These are phyloP conservation scores for Platerodrilus igneus DNA, from an alignment of 2,888 invertebrate genomes.

Conservation along the genomic window DNA sequence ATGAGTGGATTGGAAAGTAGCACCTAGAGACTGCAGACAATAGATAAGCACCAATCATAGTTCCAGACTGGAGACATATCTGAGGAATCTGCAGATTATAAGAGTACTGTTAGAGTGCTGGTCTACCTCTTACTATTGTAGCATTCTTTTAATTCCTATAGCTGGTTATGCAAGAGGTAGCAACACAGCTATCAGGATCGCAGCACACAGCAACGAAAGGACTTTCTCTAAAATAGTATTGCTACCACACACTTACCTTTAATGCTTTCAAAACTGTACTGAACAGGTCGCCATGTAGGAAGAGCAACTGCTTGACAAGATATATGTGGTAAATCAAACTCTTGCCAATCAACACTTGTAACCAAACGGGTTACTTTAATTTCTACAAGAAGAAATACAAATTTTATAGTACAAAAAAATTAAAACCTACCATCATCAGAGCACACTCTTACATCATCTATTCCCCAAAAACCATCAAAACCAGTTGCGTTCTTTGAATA, in stretches of 20 bases:
- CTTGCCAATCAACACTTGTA: slow-evolving; percentile 1
- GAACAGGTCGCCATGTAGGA: slow-evolving; percentile 25
- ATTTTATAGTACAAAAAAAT: slow-evolving; percentile 7
- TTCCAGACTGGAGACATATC: too few species aligned
- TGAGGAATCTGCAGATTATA: too few species aligned
- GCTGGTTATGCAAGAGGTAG: too few species aligned
- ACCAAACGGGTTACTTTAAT: slow-evolving; percentile 13
- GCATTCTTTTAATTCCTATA: too few species aligned
- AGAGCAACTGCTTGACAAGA: slow-evolving; percentile 23
- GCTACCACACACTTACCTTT: slow-evolving; percentile 14
- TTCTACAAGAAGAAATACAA: slow-evolving; percentile 12
- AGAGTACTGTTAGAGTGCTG: too few species aligned
- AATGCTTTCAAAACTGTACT: slow-evolving; percentile 9
- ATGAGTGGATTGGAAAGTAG: too few species aligned
- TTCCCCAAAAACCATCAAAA: slow-evolving; percentile 39
- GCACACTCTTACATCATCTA: slow-evolving; percentile 41
- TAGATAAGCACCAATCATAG: too few species aligned
- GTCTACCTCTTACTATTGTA: too few species aligned
- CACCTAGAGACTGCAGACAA: too few species aligned
- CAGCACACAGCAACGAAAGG: too few species aligned
- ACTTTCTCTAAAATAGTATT: too few species aligned
- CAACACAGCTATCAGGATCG: too few species aligned
- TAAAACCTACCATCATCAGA: slow-evolving; percentile 38
- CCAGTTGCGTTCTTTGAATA: slow-evolving; percentile 25
- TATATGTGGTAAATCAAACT: slow-evolving; percentile 10